Evolutionary conservation across 2,888 invertebrate species (phyloP).

Genomic region (Lasioglossum villosulum): DNA sequence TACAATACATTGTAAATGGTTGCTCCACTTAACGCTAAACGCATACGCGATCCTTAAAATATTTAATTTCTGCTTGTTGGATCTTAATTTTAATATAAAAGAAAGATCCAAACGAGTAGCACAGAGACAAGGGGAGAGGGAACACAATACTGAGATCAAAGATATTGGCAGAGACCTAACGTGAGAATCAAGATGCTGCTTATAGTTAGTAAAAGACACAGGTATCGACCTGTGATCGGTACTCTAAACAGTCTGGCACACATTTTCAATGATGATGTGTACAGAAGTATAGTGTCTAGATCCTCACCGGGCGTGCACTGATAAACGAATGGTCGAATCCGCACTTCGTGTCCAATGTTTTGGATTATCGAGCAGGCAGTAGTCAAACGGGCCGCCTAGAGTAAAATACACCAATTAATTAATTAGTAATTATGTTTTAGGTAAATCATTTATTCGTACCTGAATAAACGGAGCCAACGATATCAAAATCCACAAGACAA

Average conservation of each 20-base stretch:
- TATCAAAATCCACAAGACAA: conserved; percentile 88
- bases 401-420: conserved; percentile 72
- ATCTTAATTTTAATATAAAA: neutral
- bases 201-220: conserved; percentile 88
- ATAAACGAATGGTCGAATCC: conserved; percentile 92
- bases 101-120: neutral
- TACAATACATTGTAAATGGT: neutral
- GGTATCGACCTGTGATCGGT: conserved; percentile 89
- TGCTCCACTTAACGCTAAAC: neutral
- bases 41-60: neutral
- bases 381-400: conserved; percentile 90
- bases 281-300: conserved; percentile 91
- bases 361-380: conserved; percentile 90
- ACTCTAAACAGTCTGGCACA: conserved; percentile 90
- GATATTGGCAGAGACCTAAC: conserved; percentile 90
- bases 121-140: neutral
- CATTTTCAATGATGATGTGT: conserved; percentile 90
- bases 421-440: neutral
- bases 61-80: neutral
- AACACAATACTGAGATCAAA: conserved; percentile 81
- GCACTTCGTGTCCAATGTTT: conserved; percentile 91
- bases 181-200: conserved; percentile 87
- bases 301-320: conserved; percentile 91
- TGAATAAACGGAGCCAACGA: conserved; percentile 90
- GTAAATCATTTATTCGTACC: conserved; percentile 81